These are phyloP conservation scores for Zapus hudsonius DNA, from an alignment of 2,113 vertebrate species.

Conservation along the genomic window DNA sequence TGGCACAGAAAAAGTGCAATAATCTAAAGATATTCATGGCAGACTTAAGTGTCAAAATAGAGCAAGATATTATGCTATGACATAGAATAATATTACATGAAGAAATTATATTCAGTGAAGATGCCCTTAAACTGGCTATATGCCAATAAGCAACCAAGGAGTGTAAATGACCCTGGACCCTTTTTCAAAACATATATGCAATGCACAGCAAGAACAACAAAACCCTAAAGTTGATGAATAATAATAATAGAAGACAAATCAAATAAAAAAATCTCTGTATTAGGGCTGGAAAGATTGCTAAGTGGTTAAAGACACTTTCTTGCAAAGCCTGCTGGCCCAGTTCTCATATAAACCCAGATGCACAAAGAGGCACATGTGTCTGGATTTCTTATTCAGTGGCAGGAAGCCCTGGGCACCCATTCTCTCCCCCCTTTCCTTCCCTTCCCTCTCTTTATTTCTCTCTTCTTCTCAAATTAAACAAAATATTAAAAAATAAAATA, in stretches of 20 bases:
- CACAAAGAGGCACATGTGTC: no score
- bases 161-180: background rate
- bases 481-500: no score
- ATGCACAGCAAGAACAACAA: background rate
- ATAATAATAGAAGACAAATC: background rate
- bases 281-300: background rate
- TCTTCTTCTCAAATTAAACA: no score
- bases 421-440: no score
- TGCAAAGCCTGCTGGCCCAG: background rate
- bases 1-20: background rate
- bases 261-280: background rate
- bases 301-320: no score
- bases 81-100: background rate
- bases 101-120: background rate
- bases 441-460: no score
- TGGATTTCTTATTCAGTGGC: no score
- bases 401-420: no score
- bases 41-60: background rate
- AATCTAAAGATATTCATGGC: constrained; percentile 2
- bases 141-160: background rate
- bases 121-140: background rate
- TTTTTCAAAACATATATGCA: background rate
- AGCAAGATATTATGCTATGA: background rate
- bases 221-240: background rate
- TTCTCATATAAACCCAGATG: background rate